These are phyloP conservation scores for Dasyurus viverrinus DNA, from an alignment of 2,113 vertebrate genomes.

Conservation along the genomic window DNA sequence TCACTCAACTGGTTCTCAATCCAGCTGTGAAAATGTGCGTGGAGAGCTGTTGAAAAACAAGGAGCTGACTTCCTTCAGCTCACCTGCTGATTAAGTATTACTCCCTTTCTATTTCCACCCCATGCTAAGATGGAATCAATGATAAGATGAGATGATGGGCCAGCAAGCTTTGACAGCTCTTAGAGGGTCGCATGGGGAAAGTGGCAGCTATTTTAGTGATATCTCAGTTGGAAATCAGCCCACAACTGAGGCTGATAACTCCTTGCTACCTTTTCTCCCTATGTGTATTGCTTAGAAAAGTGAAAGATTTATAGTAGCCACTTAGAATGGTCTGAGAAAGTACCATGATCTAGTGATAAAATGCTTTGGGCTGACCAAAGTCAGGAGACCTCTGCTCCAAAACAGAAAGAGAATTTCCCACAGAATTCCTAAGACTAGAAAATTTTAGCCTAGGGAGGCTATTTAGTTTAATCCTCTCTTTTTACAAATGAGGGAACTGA, in stretches of 20 bases:
- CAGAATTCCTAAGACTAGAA: neutral
- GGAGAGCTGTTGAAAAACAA: neutral
- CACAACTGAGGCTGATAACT: neutral
- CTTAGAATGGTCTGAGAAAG: neutral
- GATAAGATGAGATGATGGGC: neutral
- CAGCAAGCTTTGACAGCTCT: neutral
- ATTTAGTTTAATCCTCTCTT: neutral
- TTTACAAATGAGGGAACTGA: neutral
- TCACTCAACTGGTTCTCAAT: neutral
- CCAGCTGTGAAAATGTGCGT: neutral
- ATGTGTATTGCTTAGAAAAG: neutral
- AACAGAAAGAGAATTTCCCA: neutral
- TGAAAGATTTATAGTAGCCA: neutral
- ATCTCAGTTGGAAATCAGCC: neutral
- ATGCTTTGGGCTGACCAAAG: neutral
- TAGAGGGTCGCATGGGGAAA: neutral
- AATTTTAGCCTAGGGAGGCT: neutral
- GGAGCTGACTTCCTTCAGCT: neutral
- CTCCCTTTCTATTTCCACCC: neutral
- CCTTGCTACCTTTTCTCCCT: neutral
- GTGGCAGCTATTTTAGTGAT: neutral
- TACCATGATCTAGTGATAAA: neutral
- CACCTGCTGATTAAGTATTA: neutral
- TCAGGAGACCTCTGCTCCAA: neutral
- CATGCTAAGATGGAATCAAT: neutral